Conservation (phyloP, 2,797 vertebrate genomes). For the Semaprochilodus insignis region DNA sequence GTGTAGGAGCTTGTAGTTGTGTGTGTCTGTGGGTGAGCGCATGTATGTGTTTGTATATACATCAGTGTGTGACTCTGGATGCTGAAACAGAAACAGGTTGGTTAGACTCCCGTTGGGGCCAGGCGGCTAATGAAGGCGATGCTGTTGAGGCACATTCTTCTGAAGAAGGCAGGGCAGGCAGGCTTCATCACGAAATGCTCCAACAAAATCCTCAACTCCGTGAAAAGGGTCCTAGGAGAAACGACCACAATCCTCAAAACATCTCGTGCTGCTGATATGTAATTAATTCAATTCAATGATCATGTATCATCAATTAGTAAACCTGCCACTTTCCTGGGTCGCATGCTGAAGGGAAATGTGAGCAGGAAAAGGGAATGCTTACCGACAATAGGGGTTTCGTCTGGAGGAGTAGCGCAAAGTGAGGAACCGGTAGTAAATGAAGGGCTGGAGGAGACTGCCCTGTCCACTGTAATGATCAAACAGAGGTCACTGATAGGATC, state of each 20-base stretch:
- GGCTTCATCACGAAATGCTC: constrained; percentile 98
- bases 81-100: background rate
- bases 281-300: no score
- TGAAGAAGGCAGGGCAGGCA: constrained; percentile 91
- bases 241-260: constrained; percentile 22
- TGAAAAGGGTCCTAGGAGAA: constrained; percentile 90
- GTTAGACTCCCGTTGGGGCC: constrained; percentile 91
- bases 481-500: background rate
- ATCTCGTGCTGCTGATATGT: no score
- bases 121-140: constrained; percentile 97
- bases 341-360: background rate
- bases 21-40: background rate
- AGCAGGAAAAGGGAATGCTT: constrained; percentile 64
- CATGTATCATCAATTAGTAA: no score
- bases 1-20: constrained; percentile 19
- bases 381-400: constrained; percentile 98
- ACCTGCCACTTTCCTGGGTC: no score
- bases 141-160: constrained; percentile 94
- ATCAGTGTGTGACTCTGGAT: constrained; percentile 39
- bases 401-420: constrained; percentile 95
- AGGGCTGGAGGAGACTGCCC: constrained; percentile 95
- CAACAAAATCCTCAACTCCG: constrained; percentile 92
- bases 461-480: constrained; percentile 84
- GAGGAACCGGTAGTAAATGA: constrained; percentile 98
- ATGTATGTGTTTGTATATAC: constrained; percentile 49